Evolutionary conservation across 1,140 invertebrate species (phyloP).

Genomic region (Brachionus calyciflorus): DNA sequence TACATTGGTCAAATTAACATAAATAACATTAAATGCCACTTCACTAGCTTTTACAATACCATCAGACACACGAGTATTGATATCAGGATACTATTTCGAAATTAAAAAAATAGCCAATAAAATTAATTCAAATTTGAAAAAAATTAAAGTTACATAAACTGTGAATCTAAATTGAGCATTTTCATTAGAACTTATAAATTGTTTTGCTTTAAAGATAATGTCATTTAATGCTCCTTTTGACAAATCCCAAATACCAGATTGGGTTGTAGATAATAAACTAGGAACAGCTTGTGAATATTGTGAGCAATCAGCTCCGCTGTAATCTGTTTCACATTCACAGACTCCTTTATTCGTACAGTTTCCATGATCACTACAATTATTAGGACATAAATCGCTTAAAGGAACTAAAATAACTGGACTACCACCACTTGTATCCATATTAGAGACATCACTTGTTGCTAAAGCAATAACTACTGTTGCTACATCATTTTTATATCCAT

Average conservation of each 20-base stretch:
- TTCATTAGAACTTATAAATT: neutral
- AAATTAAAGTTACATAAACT: neutral
- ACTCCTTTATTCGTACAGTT: neutral
- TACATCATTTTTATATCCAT: constrained; percentile 14
- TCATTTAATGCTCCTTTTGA: neutral
- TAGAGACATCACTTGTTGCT: neutral
- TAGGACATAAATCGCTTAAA: neutral
- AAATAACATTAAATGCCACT: neutral
- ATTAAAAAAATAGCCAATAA: neutral
- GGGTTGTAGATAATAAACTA: neutral
- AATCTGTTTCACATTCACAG: neutral
- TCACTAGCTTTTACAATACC: neutral
- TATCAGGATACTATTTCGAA: neutral
- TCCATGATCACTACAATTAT: neutral
- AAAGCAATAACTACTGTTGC: neutral
- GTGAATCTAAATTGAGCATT: neutral
- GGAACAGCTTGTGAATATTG: neutral
- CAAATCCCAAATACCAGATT: neutral
- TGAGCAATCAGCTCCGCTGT: neutral
- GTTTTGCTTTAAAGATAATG: neutral
- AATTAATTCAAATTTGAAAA: neutral
- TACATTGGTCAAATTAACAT: neutral
- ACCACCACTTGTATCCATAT: neutral
- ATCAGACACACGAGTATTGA: too few relatives aligned
- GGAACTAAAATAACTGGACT: neutral